These are phyloP conservation scores for Sebastes matsubarae DNA, from an alignment of 2,797 vertebrate genomes.

Conservation along the genomic window DNA sequence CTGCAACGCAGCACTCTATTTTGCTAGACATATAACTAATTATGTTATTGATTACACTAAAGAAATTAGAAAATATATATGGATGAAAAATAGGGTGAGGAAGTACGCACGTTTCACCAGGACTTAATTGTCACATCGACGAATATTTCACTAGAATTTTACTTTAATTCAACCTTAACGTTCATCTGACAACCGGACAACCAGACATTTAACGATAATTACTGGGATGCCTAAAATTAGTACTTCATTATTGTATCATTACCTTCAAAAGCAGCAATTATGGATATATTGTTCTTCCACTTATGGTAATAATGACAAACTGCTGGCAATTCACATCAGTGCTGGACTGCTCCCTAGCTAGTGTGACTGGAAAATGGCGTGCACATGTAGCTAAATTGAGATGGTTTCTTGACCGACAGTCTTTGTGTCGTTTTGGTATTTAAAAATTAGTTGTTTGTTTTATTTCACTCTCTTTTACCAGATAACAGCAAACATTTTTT, in stretches of 20 bases:
- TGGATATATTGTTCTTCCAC: background rate
- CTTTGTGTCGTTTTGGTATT: background rate
- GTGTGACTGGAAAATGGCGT: background rate
- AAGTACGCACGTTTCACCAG: background rate
- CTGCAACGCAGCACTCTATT: background rate
- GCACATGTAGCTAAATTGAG: background rate
- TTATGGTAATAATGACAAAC: background rate
- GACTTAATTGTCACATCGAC: background rate
- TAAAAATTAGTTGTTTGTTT: too few relatives aligned
- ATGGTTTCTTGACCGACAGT: background rate
- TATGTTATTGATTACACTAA: background rate
- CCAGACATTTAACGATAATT: background rate
- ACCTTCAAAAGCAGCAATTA: background rate
- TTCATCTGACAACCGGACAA: background rate
- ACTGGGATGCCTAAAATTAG: background rate
- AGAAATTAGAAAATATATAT: background rate
- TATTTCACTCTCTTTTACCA: background rate
- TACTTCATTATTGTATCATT: background rate
- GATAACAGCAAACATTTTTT: background rate
- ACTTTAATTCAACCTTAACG: background rate
- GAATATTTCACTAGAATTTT: background rate
- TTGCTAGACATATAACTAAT: background rate
- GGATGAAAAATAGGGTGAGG: background rate
- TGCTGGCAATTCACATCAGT: background rate
- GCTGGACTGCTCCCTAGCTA: background rate